Base-by-base conservation (phyloP, 37 sponge, comb jelly and placozoan genomes). In the Ianthella basta region DNA sequence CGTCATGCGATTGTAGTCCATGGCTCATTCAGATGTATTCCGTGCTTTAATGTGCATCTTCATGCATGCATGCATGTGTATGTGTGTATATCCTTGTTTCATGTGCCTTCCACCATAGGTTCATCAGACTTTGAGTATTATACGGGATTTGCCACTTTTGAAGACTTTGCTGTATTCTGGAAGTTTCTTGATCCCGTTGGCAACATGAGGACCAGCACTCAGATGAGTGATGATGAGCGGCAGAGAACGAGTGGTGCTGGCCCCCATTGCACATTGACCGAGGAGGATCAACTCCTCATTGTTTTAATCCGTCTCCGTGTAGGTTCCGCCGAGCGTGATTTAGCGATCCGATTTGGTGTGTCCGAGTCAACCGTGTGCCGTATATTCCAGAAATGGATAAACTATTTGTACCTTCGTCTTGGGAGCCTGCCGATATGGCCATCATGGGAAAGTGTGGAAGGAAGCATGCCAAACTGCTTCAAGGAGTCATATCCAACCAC, bases 401-500 rank as follows among this genome's bases (percentile, higher is more conserved):
- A 86, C 50, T 61, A 44, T 80, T 50, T 79, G 13, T 86, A 81
- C 50, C 27, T 63, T 21, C 16, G 72, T 19, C 61, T 87, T 32
- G 83, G 83, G 34, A 37, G 25, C 4, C 20, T 87, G 32, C 50
- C 41, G 24, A 60, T 29, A 20, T 83, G 75, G 83, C 88, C 88
- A 40, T 4, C 56, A 56, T 25, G 57, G 38, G 75, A 87, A 25
- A 25, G 36, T 34, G 36, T 73, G 21, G 44, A 54, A n/a, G 21
- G 34, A 37, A 33, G 60, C 66, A 82, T 88, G 84, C 88, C 84
- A 10, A 27, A 56, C 20, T 24, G 0, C 21, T 82, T 88, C 25
- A 83, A 63, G 64, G 79, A 61, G 10, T 10, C 55, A 20, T 88
- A 88, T 34, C 88, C 84, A 25, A 78, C 56, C 14, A 82, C 84